Evolutionary conservation across 2,113 vertebrate species (phyloP), one percentile per base, ranked within the genome.

Genomic region (Excalfactoria chinensis): DNA sequence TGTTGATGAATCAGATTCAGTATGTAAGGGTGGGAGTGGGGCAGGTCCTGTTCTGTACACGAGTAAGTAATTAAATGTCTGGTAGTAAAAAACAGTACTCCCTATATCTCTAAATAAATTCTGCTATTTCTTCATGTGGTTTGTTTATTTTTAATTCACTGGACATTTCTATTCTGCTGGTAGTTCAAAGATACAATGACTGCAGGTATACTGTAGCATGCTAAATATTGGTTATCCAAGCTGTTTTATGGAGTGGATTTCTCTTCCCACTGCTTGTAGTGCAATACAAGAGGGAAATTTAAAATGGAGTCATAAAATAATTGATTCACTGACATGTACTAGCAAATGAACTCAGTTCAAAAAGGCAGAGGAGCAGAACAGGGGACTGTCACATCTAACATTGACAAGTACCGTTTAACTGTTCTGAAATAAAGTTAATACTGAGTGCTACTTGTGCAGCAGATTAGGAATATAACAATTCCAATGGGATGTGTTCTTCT

Each of bases 241-340:
- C 62, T 97, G 95, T 95, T 96, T 95, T 96, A 97, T 92, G 51
- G 43, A 87, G 46, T 18, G 86, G 79, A 87, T 96, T 96, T 85
- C 82, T 89, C 83, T 90, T 96, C 80, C 64, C 46, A 84, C 73
- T 86, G 87, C 77, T 70, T 91, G 64, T 85, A 96, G 90, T 76
- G 79, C 73, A 93, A 88, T 81, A 93, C 79, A 86, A 97, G 96
- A 95, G 79, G 76, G 86, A 96, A 96, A 96, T 94, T 95, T 80
- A 94, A 95, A 97, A 94, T 83, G 37, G 58, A 95, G 76, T 70
- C 64, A 85, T 95, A 97, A 97, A 97, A 97, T 94, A 97, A 96
- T 94, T 96, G 94, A 97, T 97, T 95, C 93, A 93, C 88, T 90
- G 95, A 75, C 75, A 80, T 80, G 77, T 83, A 91, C 68, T 84